These are phyloP conservation scores for Vanacampus margaritifer DNA, from an alignment of 2,113 vertebrate species.

Conservation along the genomic window DNA sequence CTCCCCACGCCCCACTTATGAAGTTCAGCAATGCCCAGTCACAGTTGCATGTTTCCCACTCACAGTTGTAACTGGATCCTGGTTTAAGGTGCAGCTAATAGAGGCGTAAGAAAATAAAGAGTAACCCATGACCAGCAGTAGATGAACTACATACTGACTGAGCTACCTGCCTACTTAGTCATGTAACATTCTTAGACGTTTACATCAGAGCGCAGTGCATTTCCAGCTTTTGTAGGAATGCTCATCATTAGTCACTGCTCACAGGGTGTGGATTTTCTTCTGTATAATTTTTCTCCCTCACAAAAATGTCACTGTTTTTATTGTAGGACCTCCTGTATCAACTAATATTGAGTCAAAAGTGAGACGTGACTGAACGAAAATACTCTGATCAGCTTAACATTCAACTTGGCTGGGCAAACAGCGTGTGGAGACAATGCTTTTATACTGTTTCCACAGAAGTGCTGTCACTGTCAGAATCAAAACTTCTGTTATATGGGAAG, in stretches of 20 bases:
- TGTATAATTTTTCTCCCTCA: neutral
- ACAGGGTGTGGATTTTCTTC: constrained; percentile 22
- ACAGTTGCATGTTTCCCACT: no score
- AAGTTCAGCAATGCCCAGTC: no score
- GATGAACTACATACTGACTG: no score
- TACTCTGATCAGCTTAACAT: constrained; percentile 1
- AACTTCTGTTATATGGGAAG: neutral
- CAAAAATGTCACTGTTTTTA: no score
- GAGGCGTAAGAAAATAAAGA: no score
- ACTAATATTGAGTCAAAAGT: neutral
- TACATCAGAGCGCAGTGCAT: neutral
- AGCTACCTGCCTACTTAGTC: neutral
- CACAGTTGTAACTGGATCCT: no score
- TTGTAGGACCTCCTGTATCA: neutral
- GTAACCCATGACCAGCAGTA: no score
- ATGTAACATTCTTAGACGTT: constrained; percentile 17
- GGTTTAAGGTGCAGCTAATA: no score
- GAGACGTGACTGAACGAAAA: neutral
- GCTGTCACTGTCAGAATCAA: neutral
- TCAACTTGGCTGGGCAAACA: constrained; percentile 52
- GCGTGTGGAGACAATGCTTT: constrained; percentile 47
- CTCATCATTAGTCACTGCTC: constrained; percentile 32
- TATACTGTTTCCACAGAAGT: constrained; percentile 30
- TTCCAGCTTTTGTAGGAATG: neutral
- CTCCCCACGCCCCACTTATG: no score